Evolutionary conservation across 2,888 invertebrate species (phyloP).

Genomic region (Lasioglossum vierecki): DNA sequence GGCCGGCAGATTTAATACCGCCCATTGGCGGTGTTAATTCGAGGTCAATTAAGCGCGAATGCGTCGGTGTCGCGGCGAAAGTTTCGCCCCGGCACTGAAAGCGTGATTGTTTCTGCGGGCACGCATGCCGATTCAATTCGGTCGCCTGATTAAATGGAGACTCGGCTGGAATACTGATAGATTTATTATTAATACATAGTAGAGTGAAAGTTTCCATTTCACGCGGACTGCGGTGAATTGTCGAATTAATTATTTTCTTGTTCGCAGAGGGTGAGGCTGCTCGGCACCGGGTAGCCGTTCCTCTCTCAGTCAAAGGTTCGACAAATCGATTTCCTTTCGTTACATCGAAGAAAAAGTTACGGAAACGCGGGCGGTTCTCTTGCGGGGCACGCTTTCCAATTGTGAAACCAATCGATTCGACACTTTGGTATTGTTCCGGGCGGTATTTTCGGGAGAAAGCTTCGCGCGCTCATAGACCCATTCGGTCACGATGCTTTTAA

Average conservation of each 20-base stretch:
- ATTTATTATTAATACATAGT: constrained; percentile 13
- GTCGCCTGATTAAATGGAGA: not conserved
- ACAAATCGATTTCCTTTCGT: not conserved
- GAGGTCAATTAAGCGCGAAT: constrained; percentile 51
- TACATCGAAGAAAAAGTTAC: not conserved
- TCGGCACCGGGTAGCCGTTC: not conserved
- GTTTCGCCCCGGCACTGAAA: constrained; percentile 12
- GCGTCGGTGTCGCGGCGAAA: constrained; percentile 13
- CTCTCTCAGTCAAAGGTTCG: not conserved
- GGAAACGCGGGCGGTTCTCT: not conserved
- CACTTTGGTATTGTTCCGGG: not conserved
- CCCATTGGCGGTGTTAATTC: constrained; percentile 47
- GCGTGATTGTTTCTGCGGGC: constrained; percentile 16
- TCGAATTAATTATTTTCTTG: not conserved
- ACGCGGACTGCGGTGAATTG: not conserved
- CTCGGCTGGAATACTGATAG: constrained; percentile 6
- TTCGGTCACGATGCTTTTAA: not conserved
- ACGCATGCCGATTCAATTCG: constrained; percentile 25
- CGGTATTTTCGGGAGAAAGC: not conserved
- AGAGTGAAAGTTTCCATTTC: not conserved
- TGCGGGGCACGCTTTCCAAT: not conserved
- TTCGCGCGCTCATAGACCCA: not conserved
- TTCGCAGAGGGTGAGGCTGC: not conserved
- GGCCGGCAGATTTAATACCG: constrained; percentile 42
- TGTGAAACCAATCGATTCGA: not conserved